Conservation (phyloP, 2,888 invertebrate species). For the Brenthis hecate region DNA sequence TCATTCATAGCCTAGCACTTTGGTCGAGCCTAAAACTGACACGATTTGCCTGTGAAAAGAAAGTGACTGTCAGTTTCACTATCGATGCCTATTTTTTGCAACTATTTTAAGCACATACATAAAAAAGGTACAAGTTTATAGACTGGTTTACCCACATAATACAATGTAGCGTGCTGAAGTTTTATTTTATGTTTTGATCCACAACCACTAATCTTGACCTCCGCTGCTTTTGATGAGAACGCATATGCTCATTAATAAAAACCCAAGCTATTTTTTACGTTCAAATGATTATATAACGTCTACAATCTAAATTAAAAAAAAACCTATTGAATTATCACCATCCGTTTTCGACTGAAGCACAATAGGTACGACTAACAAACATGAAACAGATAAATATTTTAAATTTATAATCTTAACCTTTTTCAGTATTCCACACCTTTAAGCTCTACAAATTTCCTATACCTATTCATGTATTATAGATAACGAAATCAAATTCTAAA, state of each 20-base stretch:
- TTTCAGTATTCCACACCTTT: no score
- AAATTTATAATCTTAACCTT: no score
- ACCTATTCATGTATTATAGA: not conserved
- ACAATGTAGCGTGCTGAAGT: not conserved
- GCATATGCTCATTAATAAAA: no score
- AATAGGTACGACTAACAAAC: no score
- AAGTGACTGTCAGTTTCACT: conserved; percentile 62
- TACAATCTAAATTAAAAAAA: no score
- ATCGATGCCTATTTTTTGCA: conserved; percentile 63
- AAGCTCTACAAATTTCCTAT: no score
- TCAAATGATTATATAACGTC: no score
- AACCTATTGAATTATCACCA: no score
- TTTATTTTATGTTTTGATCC: not conserved
- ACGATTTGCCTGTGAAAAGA: conserved; percentile 70
- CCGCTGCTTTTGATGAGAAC: no score
- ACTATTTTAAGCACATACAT: conserved; percentile 21
- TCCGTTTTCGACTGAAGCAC: no score
- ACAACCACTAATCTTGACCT: not conserved
- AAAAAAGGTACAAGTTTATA: conserved; percentile 2
- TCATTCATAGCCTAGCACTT: conserved; percentile 49
- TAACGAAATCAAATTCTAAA: conserved; percentile 5
- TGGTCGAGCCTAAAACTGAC: conserved; percentile 65
- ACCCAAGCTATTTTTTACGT: no score
- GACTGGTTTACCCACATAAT: not conserved
- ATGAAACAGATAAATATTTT: no score